Conservation (phyloP, 2,797 vertebrate species). For the Amphiprion clarkii region DNA sequence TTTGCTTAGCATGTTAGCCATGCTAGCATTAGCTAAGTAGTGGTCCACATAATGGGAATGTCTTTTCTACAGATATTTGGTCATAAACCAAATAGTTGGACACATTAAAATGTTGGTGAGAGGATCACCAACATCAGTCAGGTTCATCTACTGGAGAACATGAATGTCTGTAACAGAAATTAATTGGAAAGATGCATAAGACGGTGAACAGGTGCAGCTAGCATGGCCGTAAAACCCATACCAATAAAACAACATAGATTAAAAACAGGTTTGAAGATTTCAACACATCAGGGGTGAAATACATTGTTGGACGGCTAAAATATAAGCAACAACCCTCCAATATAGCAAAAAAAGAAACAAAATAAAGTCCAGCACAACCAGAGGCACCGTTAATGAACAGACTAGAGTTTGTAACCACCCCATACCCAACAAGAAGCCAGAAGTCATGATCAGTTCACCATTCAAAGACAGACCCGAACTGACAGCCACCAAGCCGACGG, state of each 20-base stretch:
- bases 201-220: not conserved
- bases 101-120: not conserved
- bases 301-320: constrained; percentile 12
- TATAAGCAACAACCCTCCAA: constrained; percentile 16
- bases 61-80: not conserved
- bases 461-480: constrained; percentile 49
- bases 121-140: too few species aligned
- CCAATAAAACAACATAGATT: too few species aligned
- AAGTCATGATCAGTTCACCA: constrained; percentile 46
- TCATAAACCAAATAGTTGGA: not conserved
- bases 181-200: too few species aligned
- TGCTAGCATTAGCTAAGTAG: constrained; percentile 4
- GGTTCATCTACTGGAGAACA: too few species aligned
- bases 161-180: too few species aligned
- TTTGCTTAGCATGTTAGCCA: not conserved
- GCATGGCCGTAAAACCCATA: constrained; percentile 2
- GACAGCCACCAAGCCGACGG: constrained; percentile 48
- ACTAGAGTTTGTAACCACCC: constrained; percentile 62
- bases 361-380: constrained; percentile 50
- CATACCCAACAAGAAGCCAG: constrained; percentile 50
- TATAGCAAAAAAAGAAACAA: constrained; percentile 19
- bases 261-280: not conserved
- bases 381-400: constrained; percentile 60
- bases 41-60: not conserved
- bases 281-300: constrained; percentile 11